Base-by-base conservation (phyloP, 2,797 vertebrate genomes). In the Adelosebastes latens region DNA sequence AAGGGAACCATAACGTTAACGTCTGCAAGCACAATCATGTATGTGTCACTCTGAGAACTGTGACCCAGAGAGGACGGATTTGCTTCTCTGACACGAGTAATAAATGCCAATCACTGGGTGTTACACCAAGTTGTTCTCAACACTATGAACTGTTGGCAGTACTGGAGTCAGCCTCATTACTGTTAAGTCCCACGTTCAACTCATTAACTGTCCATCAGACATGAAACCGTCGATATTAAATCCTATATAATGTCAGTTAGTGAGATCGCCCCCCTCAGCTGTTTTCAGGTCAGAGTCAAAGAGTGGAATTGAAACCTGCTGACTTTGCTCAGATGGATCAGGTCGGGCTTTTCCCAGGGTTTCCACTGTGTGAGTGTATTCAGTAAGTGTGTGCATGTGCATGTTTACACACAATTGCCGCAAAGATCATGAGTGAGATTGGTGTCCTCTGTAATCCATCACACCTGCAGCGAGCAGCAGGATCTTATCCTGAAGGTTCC, bases 221-320 rank as follows among this genome's bases (percentile, higher is more conserved):
- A 24, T 8, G 29, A 34, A 12, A 10, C 22, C 1, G 53, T 25
- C 53, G 58, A 39, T 58, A 58, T 70, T 18, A 70, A 55, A 31
- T 49, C 42, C 64, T 22, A 18, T 24, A 2, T 34, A 7, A 62
- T 34, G 29, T 61, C 59, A 24, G 55, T 56, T 25, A 16, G 56
- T 59, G 59, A 61, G 34, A 63, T 25, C 13, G 8, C 24, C n/a
- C 8, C n/a, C 62, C 32, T 83, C 55, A 53, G 29, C 64, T 66
- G 49, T 16, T 82, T 42, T 75, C 49, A 80, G 49, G 66, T 72
- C 56, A 72, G 20, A 58, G 63, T 29, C 53, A 71, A 42, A 46
- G 20, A 67, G 31, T n/a, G 18, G 39, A 42, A 55, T 3, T 52
- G 29, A 77, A 68, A 75, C 31, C 39, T 58, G 84, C 60, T 66